A percentile compares a stretch with the other conserved stretches of the same genome.
Conservation (phyloP, 2,888 invertebrate genomes). For the Tigriopus californicus region DNA sequence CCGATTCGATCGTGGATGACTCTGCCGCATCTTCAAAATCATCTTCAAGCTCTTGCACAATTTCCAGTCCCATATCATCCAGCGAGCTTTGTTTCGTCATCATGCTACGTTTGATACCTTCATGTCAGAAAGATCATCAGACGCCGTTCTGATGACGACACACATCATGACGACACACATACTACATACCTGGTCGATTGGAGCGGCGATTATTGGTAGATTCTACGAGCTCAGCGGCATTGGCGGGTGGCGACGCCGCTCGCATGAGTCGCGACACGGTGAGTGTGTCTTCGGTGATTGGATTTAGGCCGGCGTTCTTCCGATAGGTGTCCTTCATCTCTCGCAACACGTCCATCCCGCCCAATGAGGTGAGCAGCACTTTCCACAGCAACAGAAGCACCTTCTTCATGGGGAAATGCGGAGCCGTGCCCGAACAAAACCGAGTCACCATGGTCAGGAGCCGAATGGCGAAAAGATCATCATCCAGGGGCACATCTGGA, state of each 20-base stretch:
- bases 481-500: slow-evolving; percentile 37
- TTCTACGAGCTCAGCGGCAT: slow-evolving; percentile 70
- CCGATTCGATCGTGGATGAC: background rate
- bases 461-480: slow-evolving; percentile 62
- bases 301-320: background rate
- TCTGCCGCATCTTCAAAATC: background rate
- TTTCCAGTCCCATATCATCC: slow-evolving; percentile 19
- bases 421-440: slow-evolving; percentile 84
- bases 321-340: slow-evolving; percentile 42
- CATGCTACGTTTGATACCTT: background rate
- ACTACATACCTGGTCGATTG: slow-evolving; percentile 39
- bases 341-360: slow-evolving; percentile 67
- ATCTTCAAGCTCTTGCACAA: background rate
- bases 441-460: slow-evolving; percentile 87
- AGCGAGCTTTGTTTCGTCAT: background rate
- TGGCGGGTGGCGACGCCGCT: slow-evolving; percentile 82
- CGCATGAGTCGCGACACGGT: slow-evolving; percentile 85
- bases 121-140: too few relatives aligned
- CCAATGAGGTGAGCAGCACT: slow-evolving; percentile 69
- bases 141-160: too few relatives aligned
- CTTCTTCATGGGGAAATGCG: slow-evolving; percentile 98
- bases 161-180: too few relatives aligned
- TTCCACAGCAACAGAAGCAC: slow-evolving; percentile 89
- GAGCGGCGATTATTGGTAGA: slow-evolving; percentile 59
- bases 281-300: slow-evolving; percentile 73